Percentiles rank a stretch among this genome's conserved stretches.
phyloP scores from a whole-genome alignment of 2,888 invertebrate species.

The Ichneumon xanthorius region DNA sequence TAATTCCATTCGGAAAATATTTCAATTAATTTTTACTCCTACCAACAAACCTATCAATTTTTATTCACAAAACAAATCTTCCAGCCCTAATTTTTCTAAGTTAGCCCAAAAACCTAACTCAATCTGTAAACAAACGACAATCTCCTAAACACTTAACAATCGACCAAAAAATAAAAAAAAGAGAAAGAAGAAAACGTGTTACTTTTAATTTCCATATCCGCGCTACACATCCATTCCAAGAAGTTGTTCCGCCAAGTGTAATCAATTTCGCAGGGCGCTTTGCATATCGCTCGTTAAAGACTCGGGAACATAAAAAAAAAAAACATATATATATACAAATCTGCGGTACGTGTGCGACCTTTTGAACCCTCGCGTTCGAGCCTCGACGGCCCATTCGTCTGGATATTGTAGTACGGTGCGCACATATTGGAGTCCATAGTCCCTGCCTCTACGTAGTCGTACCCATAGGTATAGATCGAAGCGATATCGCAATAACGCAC shows the following conservation, averaged over 20 bases:
- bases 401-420: not conserved
- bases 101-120: too few relatives aligned
- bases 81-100: not conserved
- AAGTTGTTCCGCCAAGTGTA: not conserved
- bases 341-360: constrained; percentile 1
- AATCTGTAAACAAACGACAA: not conserved
- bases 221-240: not conserved
- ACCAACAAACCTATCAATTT: not conserved
- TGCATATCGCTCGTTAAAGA: constrained; percentile 14
- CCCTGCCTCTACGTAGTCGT: not conserved
- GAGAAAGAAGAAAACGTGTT: not conserved
- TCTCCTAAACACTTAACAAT: not conserved
- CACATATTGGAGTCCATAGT: not conserved
- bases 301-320: not conserved
- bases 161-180: not conserved
- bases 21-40: not conserved
- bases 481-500: constrained; percentile 55
- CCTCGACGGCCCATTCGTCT: constrained; percentile 10
- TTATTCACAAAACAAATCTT: not conserved
- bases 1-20: not conserved
- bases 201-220: not conserved
- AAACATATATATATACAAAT: too few relatives aligned
- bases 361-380: constrained; percentile 11
- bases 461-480: constrained; percentile 46
- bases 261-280: constrained; percentile 7